phyloP scores from a whole-genome alignment of 2,888 invertebrate species.

The Caenorhabditis afra region DNA sequence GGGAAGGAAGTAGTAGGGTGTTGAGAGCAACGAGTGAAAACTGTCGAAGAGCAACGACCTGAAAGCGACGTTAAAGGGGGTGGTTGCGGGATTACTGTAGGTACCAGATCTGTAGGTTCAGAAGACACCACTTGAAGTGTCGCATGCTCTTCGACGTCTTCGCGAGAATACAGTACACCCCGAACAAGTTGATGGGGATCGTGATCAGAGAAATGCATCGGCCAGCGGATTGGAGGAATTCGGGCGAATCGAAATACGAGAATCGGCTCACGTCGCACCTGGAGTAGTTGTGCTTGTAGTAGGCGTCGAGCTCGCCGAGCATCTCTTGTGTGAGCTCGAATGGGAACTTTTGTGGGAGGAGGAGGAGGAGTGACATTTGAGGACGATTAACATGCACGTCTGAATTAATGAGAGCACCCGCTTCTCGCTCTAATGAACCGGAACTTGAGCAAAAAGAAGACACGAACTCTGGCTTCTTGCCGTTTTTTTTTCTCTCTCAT shows the following conservation, averaged over 20 bases:
- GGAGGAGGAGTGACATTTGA: background rate
- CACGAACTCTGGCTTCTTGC: background rate
- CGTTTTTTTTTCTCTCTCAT: too few species aligned
- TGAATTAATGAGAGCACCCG: too few species aligned
- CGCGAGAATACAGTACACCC: slow-evolving; percentile 10
- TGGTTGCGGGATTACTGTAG: background rate
- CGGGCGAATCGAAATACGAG: slow-evolving; percentile 7
- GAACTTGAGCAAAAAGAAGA: background rate
- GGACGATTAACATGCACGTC: background rate
- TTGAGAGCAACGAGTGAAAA: slow-evolving; percentile 18
- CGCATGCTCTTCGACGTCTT: slow-evolving; percentile 8
- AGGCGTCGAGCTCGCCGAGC: background rate
- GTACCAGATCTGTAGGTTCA: slow-evolving; percentile 16
- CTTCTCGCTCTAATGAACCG: slow-evolving; percentile 5
- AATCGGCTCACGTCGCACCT: background rate
- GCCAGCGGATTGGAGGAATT: slow-evolving; percentile 8
- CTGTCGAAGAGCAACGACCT: slow-evolving; percentile 13
- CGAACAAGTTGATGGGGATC: slow-evolving; percentile 17
- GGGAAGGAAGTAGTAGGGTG: slow-evolving; percentile 28
- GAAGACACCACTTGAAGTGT: slow-evolving; percentile 10
- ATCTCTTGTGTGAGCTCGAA: background rate
- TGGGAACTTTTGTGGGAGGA: background rate
- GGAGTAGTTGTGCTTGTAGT: slow-evolving; percentile 7
- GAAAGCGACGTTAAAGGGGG: background rate
- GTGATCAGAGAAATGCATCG: background rate